Conservation (phyloP, 37 sponge, comb jelly and placozoan genomes). For the Haliclona indistincta region DNA sequence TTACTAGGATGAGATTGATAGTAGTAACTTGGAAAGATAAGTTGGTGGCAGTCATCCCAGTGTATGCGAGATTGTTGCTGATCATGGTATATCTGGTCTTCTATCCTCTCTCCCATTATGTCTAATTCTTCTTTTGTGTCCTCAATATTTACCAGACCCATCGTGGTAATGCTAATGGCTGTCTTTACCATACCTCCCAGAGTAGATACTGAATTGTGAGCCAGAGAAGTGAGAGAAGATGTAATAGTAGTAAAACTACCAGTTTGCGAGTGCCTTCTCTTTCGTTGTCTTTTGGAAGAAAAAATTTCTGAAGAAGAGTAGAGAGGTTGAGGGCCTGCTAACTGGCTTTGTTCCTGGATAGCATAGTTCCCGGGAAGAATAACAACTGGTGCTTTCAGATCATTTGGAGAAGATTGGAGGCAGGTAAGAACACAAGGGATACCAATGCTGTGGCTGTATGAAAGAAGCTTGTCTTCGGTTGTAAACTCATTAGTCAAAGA, state of each 20-base stretch:
- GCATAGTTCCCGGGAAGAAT: too few relatives aligned
- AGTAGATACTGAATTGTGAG: slow-evolving; percentile 34
- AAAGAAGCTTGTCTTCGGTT: slow-evolving; percentile 20
- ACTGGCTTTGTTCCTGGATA: too few relatives aligned
- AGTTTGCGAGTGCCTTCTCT: not conserved
- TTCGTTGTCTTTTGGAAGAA: not conserved
- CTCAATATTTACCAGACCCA: slow-evolving; percentile 25
- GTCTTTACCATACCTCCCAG: slow-evolving; percentile 34
- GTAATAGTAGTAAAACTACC: not conserved
- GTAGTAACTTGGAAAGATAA: slow-evolving; percentile 35
- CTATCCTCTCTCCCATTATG: slow-evolving; percentile 59
- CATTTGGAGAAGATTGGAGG: not conserved
- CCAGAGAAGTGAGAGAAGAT: slow-evolving; percentile 13
- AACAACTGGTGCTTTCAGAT: too few relatives aligned
- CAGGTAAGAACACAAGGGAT: slow-evolving; percentile 39
- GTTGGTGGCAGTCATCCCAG: slow-evolving; percentile 38
- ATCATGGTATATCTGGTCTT: slow-evolving; percentile 45
- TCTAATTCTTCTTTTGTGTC: too few relatives aligned
- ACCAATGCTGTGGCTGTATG: slow-evolving; percentile 16
- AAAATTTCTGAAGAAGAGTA: not conserved
- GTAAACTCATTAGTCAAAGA: too few relatives aligned
- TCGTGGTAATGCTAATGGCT: slow-evolving; percentile 12
- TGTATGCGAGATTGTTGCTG: slow-evolving; percentile 1
- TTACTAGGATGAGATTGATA: slow-evolving; percentile 1
- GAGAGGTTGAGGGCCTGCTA: not conserved